phyloP scores from a whole-genome alignment of 2,113 vertebrate genomes.

The Rhabdornis inornatus region DNA sequence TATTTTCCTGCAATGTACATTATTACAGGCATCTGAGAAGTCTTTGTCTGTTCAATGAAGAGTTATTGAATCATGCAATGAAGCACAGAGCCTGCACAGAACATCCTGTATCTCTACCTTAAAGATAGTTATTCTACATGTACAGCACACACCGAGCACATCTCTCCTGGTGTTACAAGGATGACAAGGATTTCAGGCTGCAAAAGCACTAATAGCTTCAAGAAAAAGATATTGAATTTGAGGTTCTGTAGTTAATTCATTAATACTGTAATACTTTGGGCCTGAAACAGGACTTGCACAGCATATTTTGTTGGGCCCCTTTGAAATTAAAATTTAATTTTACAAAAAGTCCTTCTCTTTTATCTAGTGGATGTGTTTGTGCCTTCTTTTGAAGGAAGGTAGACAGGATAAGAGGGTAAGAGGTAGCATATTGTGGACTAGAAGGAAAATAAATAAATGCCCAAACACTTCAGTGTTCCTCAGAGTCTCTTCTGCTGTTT shows the following conservation, averaged over 20 bases:
- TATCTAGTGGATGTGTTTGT: neutral
- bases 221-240: neutral
- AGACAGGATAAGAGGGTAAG: neutral
- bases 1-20: neutral
- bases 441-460: neutral
- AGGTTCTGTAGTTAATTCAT: neutral
- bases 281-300: neutral
- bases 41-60: neutral
- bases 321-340: neutral
- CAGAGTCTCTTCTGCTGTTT: neutral
- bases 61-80: neutral
- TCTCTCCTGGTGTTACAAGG: neutral
- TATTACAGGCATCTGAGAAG: neutral
- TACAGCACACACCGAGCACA: neutral
- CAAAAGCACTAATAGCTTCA: neutral
- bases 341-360: neutral
- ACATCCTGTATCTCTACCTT: neutral
- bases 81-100: neutral
- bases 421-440: neutral
- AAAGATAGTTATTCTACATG: neutral
- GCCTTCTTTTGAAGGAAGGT: neutral
- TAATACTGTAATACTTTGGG: neutral
- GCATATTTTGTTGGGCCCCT: neutral
- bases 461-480: neutral
- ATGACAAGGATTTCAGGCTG: neutral